Evolutionary conservation across 2,113 vertebrate genomes (phyloP), one percentile per base, ranked within the genome.

Genomic region (Mystacornis crossleyi): DNA sequence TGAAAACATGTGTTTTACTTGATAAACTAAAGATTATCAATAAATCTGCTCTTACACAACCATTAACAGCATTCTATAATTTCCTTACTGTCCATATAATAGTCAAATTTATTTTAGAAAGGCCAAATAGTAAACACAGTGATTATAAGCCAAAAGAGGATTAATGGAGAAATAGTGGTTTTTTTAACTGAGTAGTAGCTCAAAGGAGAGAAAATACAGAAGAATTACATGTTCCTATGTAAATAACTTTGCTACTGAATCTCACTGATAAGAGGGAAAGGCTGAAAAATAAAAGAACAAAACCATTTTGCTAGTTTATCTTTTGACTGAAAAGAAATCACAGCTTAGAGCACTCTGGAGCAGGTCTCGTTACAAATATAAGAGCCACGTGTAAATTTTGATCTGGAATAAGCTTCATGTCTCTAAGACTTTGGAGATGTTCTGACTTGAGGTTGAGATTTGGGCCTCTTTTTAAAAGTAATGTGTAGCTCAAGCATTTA

Each of bases 91-190:
- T 70, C 92, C 86, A 74, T 47, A 26, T 77, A 95, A 96, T 72
- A 93, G 85, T 72, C 58, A 93, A 65, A 95, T 29, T 94, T 96
- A 93, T 86, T 95, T 92, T 15, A 72, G 86, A 89, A 92, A 89
- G 15, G 84, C 54, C 74, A 98, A 96, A 97, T n/a, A 94, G 91
- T 94, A 97, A 95, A 79, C 62, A 88, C 60, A 65, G 81, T 93
- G 74, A 95, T 95, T 96, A 94, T 5, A 95, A 87, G 92, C 38
- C 74, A 93, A 81, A 70, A 96, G 90, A 82, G 62, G 84, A 92
- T 95, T 60, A 71, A 83, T 6, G 66, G 48, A 96, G 84, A 51
- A 88, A 72, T 21, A 79, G 48, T 4, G 23, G 9, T 28, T 71
- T 70, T 93, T 87, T 16, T 18, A 86, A 71, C 24, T 75, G 48